These are phyloP conservation scores for Drosophila elegans DNA, from an alignment of 1,140 invertebrate species.

Conservation along the genomic window DNA sequence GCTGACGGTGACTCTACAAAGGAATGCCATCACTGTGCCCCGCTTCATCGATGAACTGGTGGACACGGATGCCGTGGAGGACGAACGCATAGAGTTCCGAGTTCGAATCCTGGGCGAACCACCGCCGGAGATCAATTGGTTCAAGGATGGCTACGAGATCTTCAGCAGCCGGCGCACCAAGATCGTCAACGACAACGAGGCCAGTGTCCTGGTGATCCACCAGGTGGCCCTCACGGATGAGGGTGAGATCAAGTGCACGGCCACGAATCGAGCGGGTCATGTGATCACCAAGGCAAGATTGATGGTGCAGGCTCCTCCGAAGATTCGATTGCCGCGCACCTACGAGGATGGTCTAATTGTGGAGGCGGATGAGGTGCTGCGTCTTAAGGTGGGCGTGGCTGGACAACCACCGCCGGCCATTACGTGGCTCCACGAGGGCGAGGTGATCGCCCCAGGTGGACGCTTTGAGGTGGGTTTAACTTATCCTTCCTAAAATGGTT, in stretches of 20 bases:
- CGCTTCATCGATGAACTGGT: constrained; percentile 88
- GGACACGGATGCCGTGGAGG: constrained; percentile 90
- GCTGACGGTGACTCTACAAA: constrained; percentile 90
- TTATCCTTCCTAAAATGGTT: too few relatives aligned
- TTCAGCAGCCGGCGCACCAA: constrained; percentile 92
- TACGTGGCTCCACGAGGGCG: constrained; percentile 95
- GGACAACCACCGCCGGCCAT: constrained; percentile 93
- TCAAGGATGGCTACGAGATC: constrained; percentile 94
- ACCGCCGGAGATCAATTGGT: constrained; percentile 95
- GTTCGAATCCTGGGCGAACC: constrained; percentile 94
- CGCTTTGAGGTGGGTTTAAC: constrained; percentile 86
- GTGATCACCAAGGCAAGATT: constrained; percentile 90
- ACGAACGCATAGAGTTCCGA: constrained; percentile 93
- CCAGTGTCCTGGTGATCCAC: constrained; percentile 92
- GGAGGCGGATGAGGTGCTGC: constrained; percentile 94
- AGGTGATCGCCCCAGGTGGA: constrained; percentile 87
- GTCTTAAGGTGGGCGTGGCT: constrained; percentile 94
- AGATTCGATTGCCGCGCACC: constrained; percentile 90
- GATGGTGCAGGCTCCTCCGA: constrained; percentile 92
- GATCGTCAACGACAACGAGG: constrained; percentile 91
- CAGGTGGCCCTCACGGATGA: constrained; percentile 92
- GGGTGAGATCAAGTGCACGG: constrained; percentile 95
- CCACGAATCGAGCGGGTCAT: constrained; percentile 92
- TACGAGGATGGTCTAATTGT: constrained; percentile 95
- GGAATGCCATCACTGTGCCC: constrained; percentile 88